Conservation (phyloP, 2,113 vertebrate species). For the Stegostoma tigrinum region DNA sequence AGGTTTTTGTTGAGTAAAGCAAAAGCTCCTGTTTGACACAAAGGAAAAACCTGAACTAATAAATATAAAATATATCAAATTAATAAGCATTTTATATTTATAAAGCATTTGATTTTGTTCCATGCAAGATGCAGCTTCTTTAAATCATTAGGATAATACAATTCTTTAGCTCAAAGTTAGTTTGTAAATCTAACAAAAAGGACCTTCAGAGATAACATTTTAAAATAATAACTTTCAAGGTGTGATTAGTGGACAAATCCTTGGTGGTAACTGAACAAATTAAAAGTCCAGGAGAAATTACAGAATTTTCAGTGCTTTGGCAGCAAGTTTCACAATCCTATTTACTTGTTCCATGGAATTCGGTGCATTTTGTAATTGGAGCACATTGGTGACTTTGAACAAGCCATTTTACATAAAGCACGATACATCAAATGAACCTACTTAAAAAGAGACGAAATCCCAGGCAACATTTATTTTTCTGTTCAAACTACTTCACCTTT, state of each 20-base stretch:
- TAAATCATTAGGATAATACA: not conserved
- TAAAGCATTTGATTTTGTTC: not conserved
- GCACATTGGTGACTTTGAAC: not conserved
- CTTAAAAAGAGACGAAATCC: not conserved
- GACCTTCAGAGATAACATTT: not conserved
- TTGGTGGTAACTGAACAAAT: not conserved
- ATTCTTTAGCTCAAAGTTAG: not conserved
- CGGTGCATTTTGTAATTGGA: not conserved
- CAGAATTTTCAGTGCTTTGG: not conserved
- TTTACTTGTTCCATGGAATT: not conserved
- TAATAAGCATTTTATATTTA: not conserved
- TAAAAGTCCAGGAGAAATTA: not conserved
- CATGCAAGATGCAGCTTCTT: not conserved
- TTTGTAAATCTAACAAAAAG: not conserved
- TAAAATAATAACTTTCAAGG: not conserved
- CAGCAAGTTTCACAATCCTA: not conserved
- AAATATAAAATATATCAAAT: not conserved
- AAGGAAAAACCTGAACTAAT: no score
- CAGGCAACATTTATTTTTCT: not conserved
- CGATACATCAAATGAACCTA: not conserved
- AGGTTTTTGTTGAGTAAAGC: not conserved
- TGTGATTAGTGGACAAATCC: not conserved
- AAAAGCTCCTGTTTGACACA: no score
- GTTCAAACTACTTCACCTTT: not conserved
- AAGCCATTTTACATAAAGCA: not conserved